A percentile compares a stretch with the other conserved stretches of the same genome.
Evolutionary conservation across 2,113 vertebrate species (phyloP).

Genomic region (Phrynocephalus versicolor): DNA sequence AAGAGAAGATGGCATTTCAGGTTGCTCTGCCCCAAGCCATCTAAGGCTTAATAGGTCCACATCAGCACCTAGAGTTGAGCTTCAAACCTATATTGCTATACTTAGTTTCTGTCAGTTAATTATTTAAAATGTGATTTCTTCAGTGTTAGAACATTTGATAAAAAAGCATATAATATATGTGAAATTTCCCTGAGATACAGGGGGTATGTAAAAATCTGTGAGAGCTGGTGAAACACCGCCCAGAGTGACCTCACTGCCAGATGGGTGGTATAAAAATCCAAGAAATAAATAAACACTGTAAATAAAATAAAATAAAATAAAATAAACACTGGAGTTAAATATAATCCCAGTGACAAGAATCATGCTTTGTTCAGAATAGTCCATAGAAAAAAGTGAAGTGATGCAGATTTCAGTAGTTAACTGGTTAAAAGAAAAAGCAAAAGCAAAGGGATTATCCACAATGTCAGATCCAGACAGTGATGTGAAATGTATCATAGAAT

Average conservation of each 20-base stretch:
- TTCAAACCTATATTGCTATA: not conserved
- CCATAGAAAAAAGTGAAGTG: conserved; percentile 14
- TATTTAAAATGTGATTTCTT: conserved; percentile 1
- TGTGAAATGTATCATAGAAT: conserved; percentile 32
- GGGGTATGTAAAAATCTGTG: conserved; percentile 18
- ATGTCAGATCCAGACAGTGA: conserved; percentile 37
- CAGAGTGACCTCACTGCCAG: no score
- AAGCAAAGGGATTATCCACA: not conserved
- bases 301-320: no score
- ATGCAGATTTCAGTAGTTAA: not conserved
- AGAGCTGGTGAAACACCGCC: not conserved
- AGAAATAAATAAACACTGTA: no score
- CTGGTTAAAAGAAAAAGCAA: conserved; percentile 34
- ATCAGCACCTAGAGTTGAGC: not conserved
- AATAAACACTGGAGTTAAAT: conserved; percentile 37
- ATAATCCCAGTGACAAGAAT: conserved; percentile 44
- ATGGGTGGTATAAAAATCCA: no score
- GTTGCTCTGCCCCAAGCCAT: no score
- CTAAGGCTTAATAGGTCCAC: no score
- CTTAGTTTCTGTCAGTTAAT: not conserved
- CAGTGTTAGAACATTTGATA: not conserved
- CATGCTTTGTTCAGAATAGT: conserved; percentile 34
- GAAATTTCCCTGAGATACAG: conserved; percentile 13
- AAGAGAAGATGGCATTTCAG: no score
- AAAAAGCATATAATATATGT: conserved; percentile 12